These are phyloP conservation scores for Coilia nasus DNA, from an alignment of 2,797 vertebrate species.

Conservation along the genomic window DNA sequence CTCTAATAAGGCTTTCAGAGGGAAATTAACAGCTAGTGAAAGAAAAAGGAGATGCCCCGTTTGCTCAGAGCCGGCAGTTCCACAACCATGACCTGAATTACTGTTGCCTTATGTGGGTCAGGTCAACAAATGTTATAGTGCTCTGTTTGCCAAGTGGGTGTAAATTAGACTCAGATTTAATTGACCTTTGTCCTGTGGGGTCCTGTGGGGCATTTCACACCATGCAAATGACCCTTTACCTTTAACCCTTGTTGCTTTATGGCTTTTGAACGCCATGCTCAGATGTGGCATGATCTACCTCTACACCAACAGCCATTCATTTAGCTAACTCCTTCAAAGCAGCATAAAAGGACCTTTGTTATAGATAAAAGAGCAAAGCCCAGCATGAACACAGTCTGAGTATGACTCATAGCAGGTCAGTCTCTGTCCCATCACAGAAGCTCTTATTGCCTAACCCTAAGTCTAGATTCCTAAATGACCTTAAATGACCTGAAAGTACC, in stretches of 20 bases:
- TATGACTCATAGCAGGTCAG: neutral
- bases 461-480: too few relatives aligned
- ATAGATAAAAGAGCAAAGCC: neutral
- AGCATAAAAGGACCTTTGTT: neutral
- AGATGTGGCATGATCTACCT: constrained; percentile 13
- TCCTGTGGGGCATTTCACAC: neutral
- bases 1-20: neutral
- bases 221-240: neutral
- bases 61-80: neutral
- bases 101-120: constrained; percentile 5
- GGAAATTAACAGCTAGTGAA: neutral
- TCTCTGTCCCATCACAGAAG: neutral
- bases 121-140: constrained; percentile 4
- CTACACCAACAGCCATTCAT: neutral
- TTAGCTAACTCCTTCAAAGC: neutral
- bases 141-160: neutral
- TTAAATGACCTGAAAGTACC: too few relatives aligned
- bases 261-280: neutral
- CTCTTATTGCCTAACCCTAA: too few relatives aligned
- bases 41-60: neutral
- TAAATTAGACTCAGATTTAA: constrained; percentile 3
- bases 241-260: constrained; percentile 10
- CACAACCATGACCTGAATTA: neutral
- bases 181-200: neutral
- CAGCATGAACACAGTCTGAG: neutral